Percentiles rank a stretch among this genome's conserved stretches.
These are phyloP conservation scores for Sphyrna mokarran DNA, from an alignment of 2,113 vertebrate species.

Conservation along the genomic window DNA sequence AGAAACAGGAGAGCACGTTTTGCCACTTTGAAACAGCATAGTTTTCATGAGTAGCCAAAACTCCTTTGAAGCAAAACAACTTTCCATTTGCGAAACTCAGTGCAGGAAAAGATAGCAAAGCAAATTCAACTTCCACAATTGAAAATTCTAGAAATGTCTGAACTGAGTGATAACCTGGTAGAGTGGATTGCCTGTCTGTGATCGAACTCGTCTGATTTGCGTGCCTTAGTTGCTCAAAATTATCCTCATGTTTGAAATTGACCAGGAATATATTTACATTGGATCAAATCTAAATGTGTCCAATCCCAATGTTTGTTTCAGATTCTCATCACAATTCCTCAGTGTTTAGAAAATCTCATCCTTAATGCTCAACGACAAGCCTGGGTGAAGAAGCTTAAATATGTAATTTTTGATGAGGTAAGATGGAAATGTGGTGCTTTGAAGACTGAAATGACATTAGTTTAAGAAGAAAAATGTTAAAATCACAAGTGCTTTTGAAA, in stretches of 20 bases:
- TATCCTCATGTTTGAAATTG: neutral
- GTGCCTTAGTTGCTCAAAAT: neutral
- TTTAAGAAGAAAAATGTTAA: neutral
- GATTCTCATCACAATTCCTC: conserved; percentile 54
- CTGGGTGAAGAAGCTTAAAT: conserved; percentile 52
- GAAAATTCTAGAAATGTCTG: neutral
- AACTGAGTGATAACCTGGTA: neutral
- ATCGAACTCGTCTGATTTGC: neutral
- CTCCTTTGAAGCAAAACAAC: no score
- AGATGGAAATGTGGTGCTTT: neutral
- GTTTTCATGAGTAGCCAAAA: neutral
- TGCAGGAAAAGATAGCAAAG: no score
- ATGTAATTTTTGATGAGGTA: conserved; percentile 59
- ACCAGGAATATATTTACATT: neutral
- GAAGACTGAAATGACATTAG: conserved; percentile 15
- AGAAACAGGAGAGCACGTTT: neutral
- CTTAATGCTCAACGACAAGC: conserved; percentile 49
- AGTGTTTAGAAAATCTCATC: conserved; percentile 56
- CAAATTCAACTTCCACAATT: neutral
- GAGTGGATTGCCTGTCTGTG: neutral
- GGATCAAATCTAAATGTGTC: conserved; percentile 26
- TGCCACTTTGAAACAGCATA: neutral
- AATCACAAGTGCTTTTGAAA: neutral
- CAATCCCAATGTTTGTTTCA: conserved; percentile 38
- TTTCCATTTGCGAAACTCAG: no score